A percentile compares a stretch with the other conserved stretches of the same genome.
Conservation (phyloP, 1,140 invertebrate genomes). For the Drosophila trapezifrons region DNA sequence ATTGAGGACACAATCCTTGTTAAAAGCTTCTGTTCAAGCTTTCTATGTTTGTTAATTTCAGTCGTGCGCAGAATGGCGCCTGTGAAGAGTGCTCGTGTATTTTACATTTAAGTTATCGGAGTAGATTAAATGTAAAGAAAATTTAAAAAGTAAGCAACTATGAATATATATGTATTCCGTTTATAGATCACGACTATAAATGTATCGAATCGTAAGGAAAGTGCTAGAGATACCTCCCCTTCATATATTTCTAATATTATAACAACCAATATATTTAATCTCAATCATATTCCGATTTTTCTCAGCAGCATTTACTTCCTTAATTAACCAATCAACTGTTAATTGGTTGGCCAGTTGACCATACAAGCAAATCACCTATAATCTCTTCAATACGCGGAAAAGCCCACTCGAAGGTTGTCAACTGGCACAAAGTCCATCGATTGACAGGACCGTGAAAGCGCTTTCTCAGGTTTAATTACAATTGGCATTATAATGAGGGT, state of each 20-base stretch:
- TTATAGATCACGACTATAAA: no score
- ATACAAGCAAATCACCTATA: neutral
- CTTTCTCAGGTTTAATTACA: conserved; percentile 30
- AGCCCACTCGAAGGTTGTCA: conserved; percentile 11
- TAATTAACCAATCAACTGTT: conserved; percentile 6
- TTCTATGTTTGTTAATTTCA: neutral
- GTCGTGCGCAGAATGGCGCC: neutral
- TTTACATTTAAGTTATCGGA: no score
- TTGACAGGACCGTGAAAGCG: conserved; percentile 34
- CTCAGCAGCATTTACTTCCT: neutral
- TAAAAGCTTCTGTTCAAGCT: neutral
- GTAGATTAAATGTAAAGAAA: neutral
- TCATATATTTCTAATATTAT: no score
- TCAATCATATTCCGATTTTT: neutral
- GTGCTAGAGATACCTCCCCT: no score
- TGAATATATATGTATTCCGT: no score
- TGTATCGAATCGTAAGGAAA: neutral
- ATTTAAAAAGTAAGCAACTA: neutral
- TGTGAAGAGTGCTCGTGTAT: no score
- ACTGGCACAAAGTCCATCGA: neutral
- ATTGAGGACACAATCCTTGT: neutral
- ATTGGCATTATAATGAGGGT: conserved; percentile 29
- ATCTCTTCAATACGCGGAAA: conserved; percentile 4
- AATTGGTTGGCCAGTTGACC: neutral
- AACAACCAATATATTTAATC: neutral